Conservation (phyloP, 2,888 invertebrate species). For the Hirtodrosophila cameraria region DNA sequence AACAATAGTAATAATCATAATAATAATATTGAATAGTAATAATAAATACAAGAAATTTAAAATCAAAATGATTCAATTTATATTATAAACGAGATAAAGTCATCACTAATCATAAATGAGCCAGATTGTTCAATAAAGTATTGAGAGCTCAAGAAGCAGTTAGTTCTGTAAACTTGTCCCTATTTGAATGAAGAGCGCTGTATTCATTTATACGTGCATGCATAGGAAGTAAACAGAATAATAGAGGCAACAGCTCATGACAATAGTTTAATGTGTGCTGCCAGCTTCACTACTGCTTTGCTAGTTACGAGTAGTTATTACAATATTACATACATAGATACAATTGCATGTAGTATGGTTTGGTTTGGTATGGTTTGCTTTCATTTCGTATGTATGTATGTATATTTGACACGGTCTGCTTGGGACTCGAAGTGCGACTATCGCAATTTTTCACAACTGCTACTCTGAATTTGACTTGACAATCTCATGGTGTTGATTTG, state of each 20-base stretch:
- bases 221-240: constrained; percentile 57
- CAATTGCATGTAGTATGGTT: constrained; percentile 1
- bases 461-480: constrained; percentile 67
- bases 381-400: constrained; percentile 4
- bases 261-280: constrained; percentile 61
- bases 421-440: constrained; percentile 40
- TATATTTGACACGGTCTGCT: constrained; percentile 39
- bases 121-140: too few species aligned
- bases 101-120: too few species aligned
- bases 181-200: too few species aligned
- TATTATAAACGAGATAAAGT: too few species aligned
- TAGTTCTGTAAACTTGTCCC: too few species aligned
- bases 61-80: too few species aligned
- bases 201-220: not conserved
- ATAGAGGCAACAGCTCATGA: constrained; percentile 56
- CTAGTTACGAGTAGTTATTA: constrained; percentile 49
- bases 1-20: too few species aligned
- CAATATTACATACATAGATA: constrained; percentile 29
- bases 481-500: constrained; percentile 69
- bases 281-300: constrained; percentile 28
- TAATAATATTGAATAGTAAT: too few species aligned
- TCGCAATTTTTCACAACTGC: constrained; percentile 60
- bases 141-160: too few species aligned
- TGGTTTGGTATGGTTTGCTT: too few species aligned
- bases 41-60: too few species aligned